Evolutionary conservation across 1,140 invertebrate species (phyloP).

Genomic region (Doryteuthis pealeii): DNA sequence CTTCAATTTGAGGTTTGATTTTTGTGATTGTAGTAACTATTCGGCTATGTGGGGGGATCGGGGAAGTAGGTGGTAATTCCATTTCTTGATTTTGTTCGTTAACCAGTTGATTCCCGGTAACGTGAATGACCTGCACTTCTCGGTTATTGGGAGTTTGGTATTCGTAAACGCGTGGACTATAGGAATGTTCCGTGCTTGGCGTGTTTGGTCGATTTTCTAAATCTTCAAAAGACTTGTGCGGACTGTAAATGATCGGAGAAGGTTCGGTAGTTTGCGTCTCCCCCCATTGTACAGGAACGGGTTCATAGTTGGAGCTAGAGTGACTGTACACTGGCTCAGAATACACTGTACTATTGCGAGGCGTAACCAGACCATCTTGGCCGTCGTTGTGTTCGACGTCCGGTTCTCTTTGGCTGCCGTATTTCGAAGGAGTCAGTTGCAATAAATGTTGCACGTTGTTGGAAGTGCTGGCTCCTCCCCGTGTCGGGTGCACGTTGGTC

Average conservation of each 20-base stretch:
- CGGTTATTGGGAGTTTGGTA: not conserved
- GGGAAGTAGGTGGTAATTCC: not conserved
- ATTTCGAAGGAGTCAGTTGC: constrained; percentile 35
- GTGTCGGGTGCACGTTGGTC: not conserved
- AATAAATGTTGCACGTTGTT: constrained; percentile 21
- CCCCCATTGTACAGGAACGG: constrained; percentile 22
- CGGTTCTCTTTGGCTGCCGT: constrained; percentile 41
- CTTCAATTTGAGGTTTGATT: constrained; percentile 73
- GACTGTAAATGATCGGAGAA: constrained; percentile 32
- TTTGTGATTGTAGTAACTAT: constrained; percentile 43
- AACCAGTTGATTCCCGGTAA: not conserved
- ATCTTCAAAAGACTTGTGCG: constrained; percentile 12
- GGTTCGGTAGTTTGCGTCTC: constrained; percentile 27
- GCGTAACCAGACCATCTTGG: constrained; percentile 11
- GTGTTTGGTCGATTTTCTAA: not conserved
- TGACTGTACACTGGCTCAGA: constrained; percentile 39
- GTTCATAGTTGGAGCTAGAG: constrained; percentile 10
- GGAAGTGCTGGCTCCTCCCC: not conserved
- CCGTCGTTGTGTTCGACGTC: constrained; percentile 30
- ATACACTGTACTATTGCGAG: constrained; percentile 25
- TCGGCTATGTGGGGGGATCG: constrained; percentile 28
- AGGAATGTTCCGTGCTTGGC: constrained; percentile 8
- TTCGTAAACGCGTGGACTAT: constrained; percentile 7
- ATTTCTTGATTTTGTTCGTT: not conserved
- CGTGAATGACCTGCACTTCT: not conserved